Evolutionary conservation across 2,113 vertebrate species (phyloP).

Genomic region (Poicephalus meyeri): DNA sequence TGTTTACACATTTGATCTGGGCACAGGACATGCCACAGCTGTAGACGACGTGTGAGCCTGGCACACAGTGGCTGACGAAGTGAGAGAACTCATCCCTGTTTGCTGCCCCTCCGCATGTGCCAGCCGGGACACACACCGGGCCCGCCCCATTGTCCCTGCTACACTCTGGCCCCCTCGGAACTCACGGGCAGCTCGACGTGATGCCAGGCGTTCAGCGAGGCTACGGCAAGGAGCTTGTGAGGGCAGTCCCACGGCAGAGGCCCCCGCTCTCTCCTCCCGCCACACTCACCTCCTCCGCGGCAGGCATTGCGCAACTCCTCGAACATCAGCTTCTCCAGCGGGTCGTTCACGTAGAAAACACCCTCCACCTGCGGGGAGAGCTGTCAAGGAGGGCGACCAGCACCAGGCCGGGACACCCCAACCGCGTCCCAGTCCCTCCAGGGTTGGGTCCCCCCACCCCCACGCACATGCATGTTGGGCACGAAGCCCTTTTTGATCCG

Average conservation of each 20-base stretch:
- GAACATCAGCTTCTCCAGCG: slow-evolving; percentile 96
- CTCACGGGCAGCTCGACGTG: rapidly evolving
- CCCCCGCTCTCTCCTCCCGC: not conserved
- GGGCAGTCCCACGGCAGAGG: not conserved
- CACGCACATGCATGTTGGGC: slow-evolving; percentile 93
- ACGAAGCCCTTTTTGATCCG: slow-evolving; percentile 96
- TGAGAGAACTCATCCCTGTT: rapidly evolving
- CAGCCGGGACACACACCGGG: rapidly evolving
- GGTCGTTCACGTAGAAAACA: slow-evolving; percentile 93
- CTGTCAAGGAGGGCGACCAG: not conserved
- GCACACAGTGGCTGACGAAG: rapidly evolving
- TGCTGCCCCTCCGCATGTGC: rapidly evolving
- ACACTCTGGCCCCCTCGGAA: rapidly evolving
- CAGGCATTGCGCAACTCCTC: slow-evolving; percentile 95
- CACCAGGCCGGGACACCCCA: too few relatives aligned
- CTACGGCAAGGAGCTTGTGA: too few relatives aligned
- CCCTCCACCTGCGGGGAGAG: slow-evolving; percentile 86
- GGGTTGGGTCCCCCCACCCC: not conserved
- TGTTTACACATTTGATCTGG: not conserved
- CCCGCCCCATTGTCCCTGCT: not conserved
- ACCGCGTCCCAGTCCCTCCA: too few relatives aligned
- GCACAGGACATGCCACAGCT: rapidly evolving
- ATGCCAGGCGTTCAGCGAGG: too few relatives aligned
- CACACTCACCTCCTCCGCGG: slow-evolving; percentile 86
- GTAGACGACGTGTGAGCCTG: too few relatives aligned